Conservation (phyloP, 1,140 invertebrate species). For the Leguminivora glycinivorella region DNA sequence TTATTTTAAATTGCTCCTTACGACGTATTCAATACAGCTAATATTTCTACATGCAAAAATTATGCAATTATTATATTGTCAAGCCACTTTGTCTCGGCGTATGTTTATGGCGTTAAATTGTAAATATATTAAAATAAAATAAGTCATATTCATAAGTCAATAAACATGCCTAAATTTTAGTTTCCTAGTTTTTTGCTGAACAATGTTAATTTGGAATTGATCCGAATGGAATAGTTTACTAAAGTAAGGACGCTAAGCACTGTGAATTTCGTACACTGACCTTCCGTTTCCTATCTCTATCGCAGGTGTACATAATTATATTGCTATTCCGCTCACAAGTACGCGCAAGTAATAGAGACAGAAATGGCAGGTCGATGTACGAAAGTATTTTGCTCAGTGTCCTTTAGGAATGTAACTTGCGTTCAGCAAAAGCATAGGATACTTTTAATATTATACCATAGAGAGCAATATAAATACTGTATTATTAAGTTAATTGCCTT, state of each 20-base stretch:
- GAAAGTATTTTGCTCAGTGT: too few relatives aligned
- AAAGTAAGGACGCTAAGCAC: too few relatives aligned
- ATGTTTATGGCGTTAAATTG: not conserved
- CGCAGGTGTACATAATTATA: too few relatives aligned
- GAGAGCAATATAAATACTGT: not conserved
- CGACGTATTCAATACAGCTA: not conserved
- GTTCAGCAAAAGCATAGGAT: not conserved
- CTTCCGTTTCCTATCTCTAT: too few relatives aligned
- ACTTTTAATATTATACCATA: not conserved
- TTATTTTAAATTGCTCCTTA: not conserved
- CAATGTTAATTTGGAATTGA: not conserved
- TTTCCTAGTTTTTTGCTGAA: not conserved
- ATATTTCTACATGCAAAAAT: not conserved
- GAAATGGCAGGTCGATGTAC: too few relatives aligned
- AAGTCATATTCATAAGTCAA: not conserved
- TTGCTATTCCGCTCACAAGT: too few relatives aligned
- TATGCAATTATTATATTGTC: not conserved
- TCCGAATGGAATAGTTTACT: too few relatives aligned
- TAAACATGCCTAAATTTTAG: not conserved
- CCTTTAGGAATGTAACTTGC: too few relatives aligned
- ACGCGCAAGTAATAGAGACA: too few relatives aligned
- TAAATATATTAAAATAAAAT: slow-evolving; percentile 2
- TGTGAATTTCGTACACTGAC: too few relatives aligned
- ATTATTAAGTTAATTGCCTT: not conserved
- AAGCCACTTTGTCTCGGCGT: not conserved